phyloP scores from a whole-genome alignment of 2,888 invertebrate species.

The Macrophya annulata region DNA sequence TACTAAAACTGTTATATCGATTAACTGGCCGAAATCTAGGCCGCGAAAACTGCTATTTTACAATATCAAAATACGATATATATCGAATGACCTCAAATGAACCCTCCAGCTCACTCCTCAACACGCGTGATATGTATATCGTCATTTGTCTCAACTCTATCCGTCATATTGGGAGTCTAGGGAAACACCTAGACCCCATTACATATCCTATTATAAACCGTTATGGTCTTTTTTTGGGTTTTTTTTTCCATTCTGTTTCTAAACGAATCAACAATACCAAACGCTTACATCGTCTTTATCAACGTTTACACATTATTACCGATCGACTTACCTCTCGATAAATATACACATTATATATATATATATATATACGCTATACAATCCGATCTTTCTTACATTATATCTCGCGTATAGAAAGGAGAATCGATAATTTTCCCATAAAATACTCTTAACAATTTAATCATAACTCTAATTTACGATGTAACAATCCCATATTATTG shows the following conservation, averaged over 20 bases:
- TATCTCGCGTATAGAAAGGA: background rate
- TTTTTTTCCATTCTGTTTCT: no score
- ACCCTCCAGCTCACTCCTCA: conserved; percentile 64
- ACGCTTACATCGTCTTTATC: background rate
- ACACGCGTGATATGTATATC: conserved; percentile 71
- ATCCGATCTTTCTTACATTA: background rate
- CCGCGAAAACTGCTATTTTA: background rate
- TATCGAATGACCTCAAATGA: conserved; percentile 70
- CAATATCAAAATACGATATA: conserved; percentile 19
- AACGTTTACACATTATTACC: background rate
- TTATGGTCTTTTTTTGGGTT: background rate
- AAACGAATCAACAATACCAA: conserved; percentile 7
- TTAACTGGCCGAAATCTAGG: background rate
- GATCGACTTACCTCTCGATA: background rate
- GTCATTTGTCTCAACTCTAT: conserved; percentile 63
- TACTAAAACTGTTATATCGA: background rate
- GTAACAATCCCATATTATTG: background rate
- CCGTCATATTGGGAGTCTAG: conserved; percentile 64
- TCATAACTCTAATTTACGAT: background rate
- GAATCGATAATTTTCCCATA: conserved; percentile 1
- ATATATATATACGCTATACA: background rate
- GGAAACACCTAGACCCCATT: conserved; percentile 49
- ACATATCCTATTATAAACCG: conserved; percentile 2
- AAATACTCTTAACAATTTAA: background rate
- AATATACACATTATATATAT: background rate